phyloP scores from a whole-genome alignment of 2,888 invertebrate genomes.

The Trachelus tabidus region DNA sequence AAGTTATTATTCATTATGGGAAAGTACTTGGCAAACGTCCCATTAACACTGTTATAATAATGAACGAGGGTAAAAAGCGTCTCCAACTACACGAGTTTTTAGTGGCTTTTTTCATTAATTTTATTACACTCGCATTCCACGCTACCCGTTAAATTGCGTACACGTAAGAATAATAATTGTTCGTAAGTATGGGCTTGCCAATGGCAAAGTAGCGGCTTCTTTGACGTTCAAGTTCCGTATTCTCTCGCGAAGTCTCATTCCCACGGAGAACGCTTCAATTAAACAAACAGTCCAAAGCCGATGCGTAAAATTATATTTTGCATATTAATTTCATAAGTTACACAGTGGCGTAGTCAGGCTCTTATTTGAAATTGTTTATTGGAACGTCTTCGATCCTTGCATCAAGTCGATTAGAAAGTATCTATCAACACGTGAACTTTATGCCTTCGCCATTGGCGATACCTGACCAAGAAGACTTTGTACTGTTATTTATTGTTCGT shows the following conservation, averaged over 20 bases:
- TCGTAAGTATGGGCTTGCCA: constrained; percentile 44
- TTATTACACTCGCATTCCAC: neutral
- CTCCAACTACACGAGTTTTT: neutral
- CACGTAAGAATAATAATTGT: constrained; percentile 52
- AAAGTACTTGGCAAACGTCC: neutral
- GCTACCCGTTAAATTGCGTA: constrained; percentile 39
- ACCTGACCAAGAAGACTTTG: neutral
- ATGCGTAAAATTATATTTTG: constrained; percentile 45
- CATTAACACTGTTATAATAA: neutral
- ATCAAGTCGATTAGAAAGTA: neutral
- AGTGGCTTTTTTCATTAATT: neutral
- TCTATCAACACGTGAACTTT: too few species aligned
- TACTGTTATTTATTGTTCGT: neutral
- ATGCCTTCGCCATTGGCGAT: neutral
- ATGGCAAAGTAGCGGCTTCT: constrained; percentile 46
- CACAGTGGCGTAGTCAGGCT: neutral
- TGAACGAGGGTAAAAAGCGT: neutral
- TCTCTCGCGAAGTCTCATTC: constrained; percentile 19
- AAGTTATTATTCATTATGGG: neutral
- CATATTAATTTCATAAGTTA: constrained; percentile 35
- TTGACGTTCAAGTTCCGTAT: constrained; percentile 36
- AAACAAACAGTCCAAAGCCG: constrained; percentile 42
- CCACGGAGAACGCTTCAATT: constrained; percentile 39
- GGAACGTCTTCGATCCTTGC: neutral
- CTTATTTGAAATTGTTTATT: neutral